These are phyloP conservation scores for Loxodonta africana DNA, from an alignment of 2,113 vertebrate genomes.

Conservation along the genomic window DNA sequence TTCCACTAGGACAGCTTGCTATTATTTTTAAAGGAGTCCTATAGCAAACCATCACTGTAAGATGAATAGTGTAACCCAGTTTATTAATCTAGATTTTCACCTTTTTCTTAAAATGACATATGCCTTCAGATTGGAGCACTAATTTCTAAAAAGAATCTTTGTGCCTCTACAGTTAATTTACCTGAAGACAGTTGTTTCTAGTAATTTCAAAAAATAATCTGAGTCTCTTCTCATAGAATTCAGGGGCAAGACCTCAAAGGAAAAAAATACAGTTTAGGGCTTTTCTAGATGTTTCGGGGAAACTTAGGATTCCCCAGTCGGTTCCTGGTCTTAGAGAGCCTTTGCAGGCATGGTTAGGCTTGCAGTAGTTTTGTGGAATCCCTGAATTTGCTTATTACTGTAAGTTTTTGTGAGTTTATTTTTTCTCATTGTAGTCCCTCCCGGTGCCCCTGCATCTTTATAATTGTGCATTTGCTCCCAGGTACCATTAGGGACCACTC, in stretches of 20 bases:
- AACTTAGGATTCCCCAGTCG: slow-evolving; percentile 31
- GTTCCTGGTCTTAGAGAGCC: slow-evolving; percentile 29
- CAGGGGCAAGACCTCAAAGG: slow-evolving; percentile 10
- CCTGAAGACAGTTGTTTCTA: not conserved
- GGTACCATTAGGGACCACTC: accelerated
- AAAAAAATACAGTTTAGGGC: slow-evolving; percentile 19
- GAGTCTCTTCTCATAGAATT: slow-evolving; percentile 62
- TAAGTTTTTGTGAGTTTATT: not conserved
- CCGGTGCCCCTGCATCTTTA: not conserved
- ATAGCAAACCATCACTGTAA: not conserved
- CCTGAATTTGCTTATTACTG: not conserved
- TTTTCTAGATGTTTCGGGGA: slow-evolving; percentile 39
- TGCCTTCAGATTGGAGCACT: not conserved
- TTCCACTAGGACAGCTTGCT: not conserved
- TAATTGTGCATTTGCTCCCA: not conserved
- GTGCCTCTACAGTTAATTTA: not conserved
- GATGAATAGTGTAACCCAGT: not conserved
- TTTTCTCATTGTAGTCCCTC: not conserved
- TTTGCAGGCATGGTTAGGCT: not conserved
- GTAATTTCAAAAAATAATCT: slow-evolving; percentile 57
- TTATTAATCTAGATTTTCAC: not conserved
- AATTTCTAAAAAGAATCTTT: not conserved
- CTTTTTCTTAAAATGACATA: slow-evolving; percentile 31
- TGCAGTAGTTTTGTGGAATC: not conserved
- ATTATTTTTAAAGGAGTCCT: not conserved